Evolutionary conservation across 1,140 invertebrate genomes (phyloP).

Genomic region (Megalonaias nervosa): DNA sequence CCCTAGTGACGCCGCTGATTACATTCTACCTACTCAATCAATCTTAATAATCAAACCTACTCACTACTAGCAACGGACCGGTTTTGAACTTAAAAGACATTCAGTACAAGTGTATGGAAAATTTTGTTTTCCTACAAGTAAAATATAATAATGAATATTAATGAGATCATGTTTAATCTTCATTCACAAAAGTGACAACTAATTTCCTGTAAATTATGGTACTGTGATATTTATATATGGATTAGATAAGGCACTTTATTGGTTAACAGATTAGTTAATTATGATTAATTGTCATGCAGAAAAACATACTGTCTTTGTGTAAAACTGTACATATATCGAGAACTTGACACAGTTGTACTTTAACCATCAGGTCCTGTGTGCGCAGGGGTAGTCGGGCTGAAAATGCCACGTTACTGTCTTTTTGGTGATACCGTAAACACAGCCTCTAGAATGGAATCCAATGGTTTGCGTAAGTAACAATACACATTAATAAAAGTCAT

Average conservation of each 20-base stretch:
- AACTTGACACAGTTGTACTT: not conserved
- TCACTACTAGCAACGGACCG: too few relatives aligned
- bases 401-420: slow-evolving; percentile 93
- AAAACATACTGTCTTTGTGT: not conserved
- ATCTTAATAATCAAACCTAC: too few relatives aligned
- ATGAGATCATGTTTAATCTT: too few relatives aligned
- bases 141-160: too few relatives aligned
- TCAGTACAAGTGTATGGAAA: too few relatives aligned
- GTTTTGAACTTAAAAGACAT: too few relatives aligned
- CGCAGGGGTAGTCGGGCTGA: slow-evolving; percentile 93
- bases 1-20: too few relatives aligned
- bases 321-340: not conserved
- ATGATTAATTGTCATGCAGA: not conserved
- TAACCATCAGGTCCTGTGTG: slow-evolving; percentile 84
- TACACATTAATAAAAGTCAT: not conserved
- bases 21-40: too few relatives aligned
- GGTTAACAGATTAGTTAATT: not conserved
- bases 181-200: too few relatives aligned
- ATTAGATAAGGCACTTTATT: not conserved
- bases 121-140: too few relatives aligned
- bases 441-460: slow-evolving; percentile 94
- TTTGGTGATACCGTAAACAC: slow-evolving; percentile 91
- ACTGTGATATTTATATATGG: not conserved
- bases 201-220: too few relatives aligned
- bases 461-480: slow-evolving; percentile 80